Conservation (phyloP, 1,140 invertebrate species). For the Leptinotarsa lineolata region DNA sequence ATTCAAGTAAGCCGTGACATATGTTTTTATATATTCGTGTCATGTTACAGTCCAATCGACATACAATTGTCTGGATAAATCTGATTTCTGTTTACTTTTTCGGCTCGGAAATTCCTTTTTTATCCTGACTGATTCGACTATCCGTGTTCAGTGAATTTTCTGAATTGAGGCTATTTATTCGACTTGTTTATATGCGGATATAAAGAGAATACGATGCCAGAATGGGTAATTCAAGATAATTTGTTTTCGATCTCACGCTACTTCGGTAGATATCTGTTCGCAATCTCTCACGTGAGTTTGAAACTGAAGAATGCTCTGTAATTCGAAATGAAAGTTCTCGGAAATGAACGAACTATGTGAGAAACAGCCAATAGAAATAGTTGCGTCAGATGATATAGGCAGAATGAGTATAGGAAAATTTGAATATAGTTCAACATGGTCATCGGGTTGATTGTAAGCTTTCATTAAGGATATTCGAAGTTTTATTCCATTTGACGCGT, state of each 20-base stretch:
- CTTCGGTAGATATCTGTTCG: neutral
- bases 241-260: neutral
- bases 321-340: too few species aligned
- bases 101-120: neutral
- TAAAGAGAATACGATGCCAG: neutral
- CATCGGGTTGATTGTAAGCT: too few species aligned
- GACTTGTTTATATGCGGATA: neutral
- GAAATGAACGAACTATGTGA: too few species aligned
- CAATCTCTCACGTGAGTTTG: neutral
- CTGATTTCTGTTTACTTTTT: conserved; percentile 8
- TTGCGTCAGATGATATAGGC: too few species aligned
- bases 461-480: too few species aligned
- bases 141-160: conserved; percentile 5
- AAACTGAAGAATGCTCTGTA: too few species aligned
- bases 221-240: neutral
- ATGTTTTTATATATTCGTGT: neutral
- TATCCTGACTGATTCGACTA: conserved; percentile 3
- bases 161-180: neutral
- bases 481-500: too few species aligned
- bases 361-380: too few species aligned
- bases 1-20: neutral
- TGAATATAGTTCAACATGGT: too few species aligned
- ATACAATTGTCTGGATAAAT: conserved; percentile 2
- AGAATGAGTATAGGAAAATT: too few species aligned
- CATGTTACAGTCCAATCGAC: conserved; percentile 2